A percentile compares a stretch with the other conserved stretches of the same genome.
These are phyloP conservation scores for Tachyglossus aculeatus DNA, from an alignment of 2,797 vertebrate species.

Conservation along the genomic window DNA sequence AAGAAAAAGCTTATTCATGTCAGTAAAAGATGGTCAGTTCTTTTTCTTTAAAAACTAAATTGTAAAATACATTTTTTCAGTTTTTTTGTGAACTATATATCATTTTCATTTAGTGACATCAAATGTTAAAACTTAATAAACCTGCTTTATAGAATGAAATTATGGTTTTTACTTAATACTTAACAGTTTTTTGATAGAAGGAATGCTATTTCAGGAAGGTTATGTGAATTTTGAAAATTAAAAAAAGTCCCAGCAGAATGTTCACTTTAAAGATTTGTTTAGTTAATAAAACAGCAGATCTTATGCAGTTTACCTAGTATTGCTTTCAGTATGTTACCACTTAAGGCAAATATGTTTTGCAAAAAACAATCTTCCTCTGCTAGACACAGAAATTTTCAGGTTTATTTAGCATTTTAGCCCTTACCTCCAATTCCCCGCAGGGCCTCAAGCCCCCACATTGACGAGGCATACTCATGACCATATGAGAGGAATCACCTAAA, in stretches of 20 bases:
- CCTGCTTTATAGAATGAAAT: constrained; percentile 52
- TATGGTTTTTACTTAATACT: constrained; percentile 46
- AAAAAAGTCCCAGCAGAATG: neutral
- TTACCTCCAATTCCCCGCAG: too few relatives aligned
- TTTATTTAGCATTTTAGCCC: too few relatives aligned
- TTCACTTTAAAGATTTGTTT: neutral
- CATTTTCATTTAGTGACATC: constrained; percentile 47
- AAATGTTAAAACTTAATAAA: constrained; percentile 61
- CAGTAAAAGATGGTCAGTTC: constrained; percentile 37
- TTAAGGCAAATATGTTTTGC: too few relatives aligned
- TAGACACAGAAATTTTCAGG: too few relatives aligned
- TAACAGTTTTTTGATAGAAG: constrained; percentile 48
- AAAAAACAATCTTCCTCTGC: too few relatives aligned
- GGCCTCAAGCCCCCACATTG: too few relatives aligned
- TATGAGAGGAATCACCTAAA: too few relatives aligned
- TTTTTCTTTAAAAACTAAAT: constrained; percentile 60
- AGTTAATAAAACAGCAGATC: constrained; percentile 1
- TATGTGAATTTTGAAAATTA: constrained; percentile 32
- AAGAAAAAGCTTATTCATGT: constrained; percentile 60
- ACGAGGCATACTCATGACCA: too few relatives aligned
- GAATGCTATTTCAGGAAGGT: constrained; percentile 11
- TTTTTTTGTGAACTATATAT: constrained; percentile 53
- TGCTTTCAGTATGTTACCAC: too few relatives aligned
- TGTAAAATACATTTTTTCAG: constrained; percentile 33
- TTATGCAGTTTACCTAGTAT: too few relatives aligned